Percentiles rank a stretch among this genome's conserved stretches.
These are phyloP conservation scores for Thelaira solivaga DNA, from an alignment of 2,888 invertebrate genomes.

Conservation along the genomic window DNA sequence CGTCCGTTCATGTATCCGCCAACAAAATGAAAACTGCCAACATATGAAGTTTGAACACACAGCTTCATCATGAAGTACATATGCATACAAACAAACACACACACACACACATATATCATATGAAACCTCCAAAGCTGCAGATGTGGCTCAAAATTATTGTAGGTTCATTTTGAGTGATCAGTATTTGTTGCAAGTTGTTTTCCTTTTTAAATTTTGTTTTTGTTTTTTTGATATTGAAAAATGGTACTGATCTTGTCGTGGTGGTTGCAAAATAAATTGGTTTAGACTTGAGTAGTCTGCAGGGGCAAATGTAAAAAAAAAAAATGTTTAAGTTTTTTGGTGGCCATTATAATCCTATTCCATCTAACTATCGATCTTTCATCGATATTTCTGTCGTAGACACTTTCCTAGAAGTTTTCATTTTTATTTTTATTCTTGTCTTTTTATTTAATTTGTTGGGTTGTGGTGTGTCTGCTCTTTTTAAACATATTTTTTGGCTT, in stretches of 20 bases:
- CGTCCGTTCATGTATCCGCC: conserved; percentile 6
- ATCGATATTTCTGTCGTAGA: conserved; percentile 38
- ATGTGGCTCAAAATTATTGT: conserved; percentile 24
- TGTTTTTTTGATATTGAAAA: conserved; percentile 4
- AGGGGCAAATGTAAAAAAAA: conserved; percentile 12
- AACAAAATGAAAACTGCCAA: conserved; percentile 13
- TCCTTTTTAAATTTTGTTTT: neutral
- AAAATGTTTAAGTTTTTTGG: conserved; percentile 43
- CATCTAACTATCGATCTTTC: conserved; percentile 48
- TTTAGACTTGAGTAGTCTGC: conserved; percentile 14
- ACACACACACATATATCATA: neutral
- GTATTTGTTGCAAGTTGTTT: conserved; percentile 1
- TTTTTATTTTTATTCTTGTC: neutral
- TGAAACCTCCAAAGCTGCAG: conserved; percentile 19
- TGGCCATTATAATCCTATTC: conserved; percentile 52
- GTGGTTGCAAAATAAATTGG: conserved; percentile 35
- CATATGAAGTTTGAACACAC: conserved; percentile 17
- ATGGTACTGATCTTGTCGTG: conserved; percentile 10
- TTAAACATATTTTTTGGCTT: neutral
- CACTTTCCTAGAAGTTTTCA: conserved; percentile 36
- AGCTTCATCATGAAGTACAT: conserved; percentile 15
- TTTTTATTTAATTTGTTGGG: too few relatives aligned
- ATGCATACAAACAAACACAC: neutral
- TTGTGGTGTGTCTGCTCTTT: neutral
- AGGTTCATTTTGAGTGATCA: conserved; percentile 41